phyloP scores from a whole-genome alignment of 2,888 invertebrate species.

The Drosophila limbata region DNA sequence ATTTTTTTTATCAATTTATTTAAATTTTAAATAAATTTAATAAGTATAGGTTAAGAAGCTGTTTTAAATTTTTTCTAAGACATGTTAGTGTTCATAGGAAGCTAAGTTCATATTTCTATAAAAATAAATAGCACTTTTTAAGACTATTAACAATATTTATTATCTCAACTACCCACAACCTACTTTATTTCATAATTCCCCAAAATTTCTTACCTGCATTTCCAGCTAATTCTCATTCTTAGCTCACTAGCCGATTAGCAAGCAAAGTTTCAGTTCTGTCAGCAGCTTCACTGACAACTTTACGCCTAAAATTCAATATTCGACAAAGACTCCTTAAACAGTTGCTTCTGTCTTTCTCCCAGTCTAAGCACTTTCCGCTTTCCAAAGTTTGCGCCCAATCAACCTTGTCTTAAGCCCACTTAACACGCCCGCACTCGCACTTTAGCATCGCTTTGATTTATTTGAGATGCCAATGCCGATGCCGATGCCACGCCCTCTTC shows the following conservation, averaged over 20 bases:
- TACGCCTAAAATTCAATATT: constrained; percentile 11
- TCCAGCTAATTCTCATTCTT: too few species aligned
- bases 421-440: constrained; percentile 69
- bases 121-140: too few species aligned
- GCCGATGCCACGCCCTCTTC: constrained; percentile 24
- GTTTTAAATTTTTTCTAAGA: too few species aligned
- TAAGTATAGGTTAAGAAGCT: too few species aligned
- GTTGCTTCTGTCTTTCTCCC: not conserved
- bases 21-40: too few species aligned
- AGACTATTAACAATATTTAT: too few species aligned
- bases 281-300: not conserved
- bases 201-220: too few species aligned
- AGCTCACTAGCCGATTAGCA: not conserved
- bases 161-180: too few species aligned
- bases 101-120: too few species aligned
- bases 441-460: constrained; percentile 69
- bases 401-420: constrained; percentile 76
- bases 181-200: too few species aligned
- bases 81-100: too few species aligned
- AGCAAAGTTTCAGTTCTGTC: not conserved
- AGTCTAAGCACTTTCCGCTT: not conserved
- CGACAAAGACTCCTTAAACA: constrained; percentile 10
- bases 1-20: too few species aligned
- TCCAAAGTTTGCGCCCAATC: constrained; percentile 72
- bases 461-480: constrained; percentile 38